Evolutionary conservation across 2,113 vertebrate species (phyloP), one percentile per base, ranked within the genome.

Genomic region (Tylochromis polylepis): DNA sequence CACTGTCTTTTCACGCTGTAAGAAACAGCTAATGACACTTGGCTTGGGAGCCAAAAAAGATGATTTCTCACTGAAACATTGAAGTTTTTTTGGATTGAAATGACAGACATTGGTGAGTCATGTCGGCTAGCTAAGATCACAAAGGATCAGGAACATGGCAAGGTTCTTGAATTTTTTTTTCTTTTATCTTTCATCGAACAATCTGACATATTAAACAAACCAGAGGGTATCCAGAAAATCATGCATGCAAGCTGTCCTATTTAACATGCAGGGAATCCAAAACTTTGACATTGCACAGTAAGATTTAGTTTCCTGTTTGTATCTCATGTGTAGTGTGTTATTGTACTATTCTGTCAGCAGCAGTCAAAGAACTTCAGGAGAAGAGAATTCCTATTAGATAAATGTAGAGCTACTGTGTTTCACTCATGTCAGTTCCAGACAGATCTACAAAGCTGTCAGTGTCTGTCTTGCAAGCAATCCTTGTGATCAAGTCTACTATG

Each of bases 181-280:
- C 11, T 82, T 24, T 70, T 5, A 22, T 24, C 46, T 70, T 16
- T 85, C 29, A 58, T 60, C 4, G n/a, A 43, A 31, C 8, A 67
- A 5, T 62, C 27, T 85, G 65, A 60, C 78, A 27, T 51, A 60
- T 78, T 77, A 46, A 60, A 80, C 12, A 53, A 43, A 4, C 16
- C 79, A 72, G 43, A 81, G 41, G 5, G 27, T 8, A 1, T 82
- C 49, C 72, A 79, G 67, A 72, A 49, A 85, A 43, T 24, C 8
- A 65, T 55, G 82, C 84, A 92, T 83, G 90, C 77, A 36, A 75
- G 5, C 77, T 22, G 46, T 85, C 51, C 60, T 70, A 78, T 82
- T 57, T 38, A 87, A 88, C 83, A 91, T 92, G 91, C 87, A 51
- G 78, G 82, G 15, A 56, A 78, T 60, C 18, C 22, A 53, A 86